Conservation (phyloP, 2,888 invertebrate genomes). For the Xestia xanthographa region DNA sequence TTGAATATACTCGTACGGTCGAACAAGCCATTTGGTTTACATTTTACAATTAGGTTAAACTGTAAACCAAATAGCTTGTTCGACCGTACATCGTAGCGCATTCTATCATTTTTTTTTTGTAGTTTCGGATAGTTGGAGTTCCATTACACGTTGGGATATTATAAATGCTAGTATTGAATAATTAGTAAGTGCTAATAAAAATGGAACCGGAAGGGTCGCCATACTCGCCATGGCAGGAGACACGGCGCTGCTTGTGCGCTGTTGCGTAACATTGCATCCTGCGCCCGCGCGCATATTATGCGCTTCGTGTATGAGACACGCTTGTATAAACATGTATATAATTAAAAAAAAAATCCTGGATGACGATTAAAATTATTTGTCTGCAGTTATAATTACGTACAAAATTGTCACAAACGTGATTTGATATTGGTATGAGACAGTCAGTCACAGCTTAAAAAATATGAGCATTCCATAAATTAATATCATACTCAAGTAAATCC, state of each 20-base stretch:
- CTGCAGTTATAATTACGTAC: neutral
- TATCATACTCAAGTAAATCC: neutral
- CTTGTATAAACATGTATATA: constrained; percentile 55
- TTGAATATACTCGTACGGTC: too few relatives aligned
- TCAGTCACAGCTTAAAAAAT: neutral
- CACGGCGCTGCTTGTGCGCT: constrained; percentile 74
- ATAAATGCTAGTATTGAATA: constrained; percentile 53
- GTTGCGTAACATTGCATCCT: constrained; percentile 79
- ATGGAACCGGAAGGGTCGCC: constrained; percentile 72
- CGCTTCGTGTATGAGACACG: constrained; percentile 42
- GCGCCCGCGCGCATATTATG: constrained; percentile 53
- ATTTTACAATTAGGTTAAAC: too few relatives aligned
- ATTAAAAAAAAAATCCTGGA: neutral
- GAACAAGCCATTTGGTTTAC: too few relatives aligned
- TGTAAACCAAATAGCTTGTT: too few relatives aligned
- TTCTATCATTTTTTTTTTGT: neutral
- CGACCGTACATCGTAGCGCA: neutral
- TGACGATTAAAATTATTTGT: neutral
- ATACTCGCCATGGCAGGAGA: constrained; percentile 70
- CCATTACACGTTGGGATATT: constrained; percentile 11
- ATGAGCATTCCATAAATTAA: neutral
- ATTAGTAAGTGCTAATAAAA: constrained; percentile 58
- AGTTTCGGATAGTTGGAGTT: neutral
- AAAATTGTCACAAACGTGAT: neutral
- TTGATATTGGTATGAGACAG: neutral